Conservation (phyloP, 2,888 invertebrate species). For the Pterostichus madidus region DNA sequence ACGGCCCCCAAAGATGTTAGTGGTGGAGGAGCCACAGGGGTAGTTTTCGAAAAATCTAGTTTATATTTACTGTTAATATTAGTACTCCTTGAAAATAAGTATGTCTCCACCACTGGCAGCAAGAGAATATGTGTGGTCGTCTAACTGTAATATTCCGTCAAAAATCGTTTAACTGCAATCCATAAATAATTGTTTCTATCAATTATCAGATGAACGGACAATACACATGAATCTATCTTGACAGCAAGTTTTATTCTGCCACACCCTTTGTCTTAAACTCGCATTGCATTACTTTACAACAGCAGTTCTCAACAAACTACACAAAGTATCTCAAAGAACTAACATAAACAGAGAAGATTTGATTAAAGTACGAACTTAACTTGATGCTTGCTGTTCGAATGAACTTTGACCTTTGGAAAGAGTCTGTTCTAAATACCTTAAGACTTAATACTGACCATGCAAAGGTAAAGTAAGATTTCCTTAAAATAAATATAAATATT, state of each 20-base stretch:
- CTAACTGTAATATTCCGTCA: constrained; percentile 10
- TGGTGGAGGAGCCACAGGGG: no score
- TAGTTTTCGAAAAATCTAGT: no score
- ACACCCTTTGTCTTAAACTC: constrained; percentile 18
- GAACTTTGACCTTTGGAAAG: constrained; percentile 19
- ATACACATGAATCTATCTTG: constrained; percentile 27
- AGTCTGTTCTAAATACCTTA: not conserved
- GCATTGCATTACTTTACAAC: not conserved
- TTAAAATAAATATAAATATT: not conserved
- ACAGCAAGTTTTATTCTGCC: constrained; percentile 23
- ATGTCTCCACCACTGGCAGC: not conserved
- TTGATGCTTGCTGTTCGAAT: constrained; percentile 1
- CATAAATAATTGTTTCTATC: constrained; percentile 41
- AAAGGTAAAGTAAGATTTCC: no score
- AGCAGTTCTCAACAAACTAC: constrained; percentile 16
- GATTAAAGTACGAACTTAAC: constrained; percentile 15
- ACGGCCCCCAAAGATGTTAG: no score
- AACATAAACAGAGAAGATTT: constrained; percentile 2
- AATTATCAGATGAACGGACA: constrained; percentile 39
- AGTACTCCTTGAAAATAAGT: not conserved
- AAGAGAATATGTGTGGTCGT: constrained; percentile 35
- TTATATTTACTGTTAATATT: no score
- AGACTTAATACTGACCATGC: not conserved
- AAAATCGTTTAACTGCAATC: constrained; percentile 15
- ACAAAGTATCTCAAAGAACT: not conserved